Conservation (phyloP, 2,113 vertebrate species). For the Silurus glanis region DNA sequence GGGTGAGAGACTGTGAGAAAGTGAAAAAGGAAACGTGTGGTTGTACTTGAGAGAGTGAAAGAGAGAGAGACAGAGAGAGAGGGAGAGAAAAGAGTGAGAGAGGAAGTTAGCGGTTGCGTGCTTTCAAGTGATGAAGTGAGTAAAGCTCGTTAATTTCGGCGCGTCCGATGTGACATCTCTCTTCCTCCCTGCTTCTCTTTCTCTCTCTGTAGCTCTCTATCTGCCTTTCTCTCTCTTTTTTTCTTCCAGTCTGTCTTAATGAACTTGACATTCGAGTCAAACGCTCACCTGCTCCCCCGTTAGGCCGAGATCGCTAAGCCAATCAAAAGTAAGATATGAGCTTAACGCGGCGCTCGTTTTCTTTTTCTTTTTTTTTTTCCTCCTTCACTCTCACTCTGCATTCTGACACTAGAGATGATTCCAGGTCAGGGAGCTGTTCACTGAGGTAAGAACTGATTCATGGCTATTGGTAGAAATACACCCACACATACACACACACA, state of each 20-base stretch:
- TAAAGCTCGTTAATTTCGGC: background rate
- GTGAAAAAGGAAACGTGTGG: slow-evolving; percentile 33
- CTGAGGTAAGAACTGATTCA: slow-evolving; percentile 1
- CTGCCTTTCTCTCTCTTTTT: background rate
- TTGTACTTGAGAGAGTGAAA: slow-evolving; percentile 16
- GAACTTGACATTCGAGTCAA: slow-evolving; percentile 1
- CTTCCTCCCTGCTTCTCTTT: background rate
- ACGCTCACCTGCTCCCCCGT: background rate
- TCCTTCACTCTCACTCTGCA: background rate
- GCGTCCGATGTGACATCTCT: slow-evolving; percentile 3
- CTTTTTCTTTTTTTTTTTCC: background rate
- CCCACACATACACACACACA: background rate
- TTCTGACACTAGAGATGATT: background rate
- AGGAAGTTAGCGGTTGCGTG: slow-evolving; percentile 34
- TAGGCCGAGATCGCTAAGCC: slow-evolving; percentile 18
- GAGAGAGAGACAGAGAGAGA: slow-evolving; percentile 30
- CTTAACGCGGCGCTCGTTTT: background rate
- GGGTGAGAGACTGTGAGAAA: slow-evolving; percentile 16
- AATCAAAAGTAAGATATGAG: slow-evolving; percentile 18
- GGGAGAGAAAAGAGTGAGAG: slow-evolving; percentile 6
- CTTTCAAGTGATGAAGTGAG: slow-evolving; percentile 27
- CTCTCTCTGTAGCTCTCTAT: background rate
- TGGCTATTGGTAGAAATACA: background rate
- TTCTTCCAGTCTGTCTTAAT: background rate
- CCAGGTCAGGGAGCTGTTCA: background rate